Base-by-base conservation (phyloP, 2,797 vertebrate genomes). In the Mus caroli region DNA sequence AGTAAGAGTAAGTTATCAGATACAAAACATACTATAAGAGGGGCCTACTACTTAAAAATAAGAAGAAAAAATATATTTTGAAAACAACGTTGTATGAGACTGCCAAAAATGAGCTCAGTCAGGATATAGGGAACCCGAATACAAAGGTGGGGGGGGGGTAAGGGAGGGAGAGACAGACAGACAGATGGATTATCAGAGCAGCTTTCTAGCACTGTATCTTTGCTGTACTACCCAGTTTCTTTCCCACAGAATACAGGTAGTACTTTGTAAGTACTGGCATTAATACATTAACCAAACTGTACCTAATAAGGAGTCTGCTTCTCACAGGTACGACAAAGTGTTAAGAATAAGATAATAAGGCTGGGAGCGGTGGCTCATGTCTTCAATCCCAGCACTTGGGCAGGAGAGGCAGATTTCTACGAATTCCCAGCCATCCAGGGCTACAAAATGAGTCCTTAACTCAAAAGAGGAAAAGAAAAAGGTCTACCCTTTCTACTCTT, bases 171-270 rank as follows among this genome's bases (percentile, higher is more conserved):
- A 17, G 15, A 3, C 13, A 67, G 62, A 31, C 1, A 34, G 64
- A 67, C 4, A 13, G 62, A 31, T 1, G 28, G 60, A n/a, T 31
- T 2, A 40, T 20, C 56, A 73, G 15, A 69, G 34, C 71, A 92
- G 83, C 78, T 52, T 91, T 13, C 52, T 22, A 52, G 17, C 86
- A 71, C 5, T 40, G 10, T 34, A 20, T 56, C 75, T 73, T 24
- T n/a, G 69, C 28, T 67, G 34, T 60, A 60, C 50, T 88, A 19
- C 77, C 37, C 94, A 86, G 69, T 67, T 40, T 89, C 31, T 83
- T 88, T 84, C 69, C 52, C 64, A 85, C 2, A 71, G 37, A 79
- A 56, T 24, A 24, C 22, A 43, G 17, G 75, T 43, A 92, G 67
- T 46, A 76, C 60, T 71, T 34, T 73, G n/a, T 43, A 43, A 78